Conservation (phyloP, 2,113 vertebrate species). For the Amphiprion percula region DNA sequence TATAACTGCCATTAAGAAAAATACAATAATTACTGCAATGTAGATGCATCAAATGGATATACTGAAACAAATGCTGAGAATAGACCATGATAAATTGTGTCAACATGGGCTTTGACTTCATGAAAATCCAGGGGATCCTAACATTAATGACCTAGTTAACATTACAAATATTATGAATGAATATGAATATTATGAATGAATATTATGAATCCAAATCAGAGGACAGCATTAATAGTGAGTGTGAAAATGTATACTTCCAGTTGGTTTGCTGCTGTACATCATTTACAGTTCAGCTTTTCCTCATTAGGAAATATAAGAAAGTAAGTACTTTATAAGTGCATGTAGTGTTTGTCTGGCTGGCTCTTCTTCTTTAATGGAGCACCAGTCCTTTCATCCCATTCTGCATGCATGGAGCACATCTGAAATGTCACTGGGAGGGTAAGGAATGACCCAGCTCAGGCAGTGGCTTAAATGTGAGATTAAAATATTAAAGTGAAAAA, state of each 20-base stretch:
- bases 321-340: background rate
- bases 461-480: conserved; percentile 65
- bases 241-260: background rate
- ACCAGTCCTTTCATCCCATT: conserved; percentile 51
- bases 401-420: conserved; percentile 38
- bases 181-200: no score
- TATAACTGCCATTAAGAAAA: no score
- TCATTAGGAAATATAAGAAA: background rate
- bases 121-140: background rate
- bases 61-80: no score
- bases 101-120: background rate
- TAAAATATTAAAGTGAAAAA: conserved; percentile 72
- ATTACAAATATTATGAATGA: conserved; percentile 1
- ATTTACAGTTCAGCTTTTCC: background rate
- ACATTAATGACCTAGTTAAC: conserved; percentile 12
- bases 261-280: background rate
- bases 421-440: conserved; percentile 58
- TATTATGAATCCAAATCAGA: background rate
- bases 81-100: no score
- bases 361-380: conserved; percentile 48
- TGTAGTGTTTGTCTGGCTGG: conserved; percentile 10
- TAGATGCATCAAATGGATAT: no score
- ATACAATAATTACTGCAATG: no score
- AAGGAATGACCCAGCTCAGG: conserved; percentile 55
- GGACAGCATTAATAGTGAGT: background rate